Percentiles rank a stretch among this genome's conserved stretches.
phyloP scores from a whole-genome alignment of 2,113 vertebrate species.

The Ctenomys sociabilis region DNA sequence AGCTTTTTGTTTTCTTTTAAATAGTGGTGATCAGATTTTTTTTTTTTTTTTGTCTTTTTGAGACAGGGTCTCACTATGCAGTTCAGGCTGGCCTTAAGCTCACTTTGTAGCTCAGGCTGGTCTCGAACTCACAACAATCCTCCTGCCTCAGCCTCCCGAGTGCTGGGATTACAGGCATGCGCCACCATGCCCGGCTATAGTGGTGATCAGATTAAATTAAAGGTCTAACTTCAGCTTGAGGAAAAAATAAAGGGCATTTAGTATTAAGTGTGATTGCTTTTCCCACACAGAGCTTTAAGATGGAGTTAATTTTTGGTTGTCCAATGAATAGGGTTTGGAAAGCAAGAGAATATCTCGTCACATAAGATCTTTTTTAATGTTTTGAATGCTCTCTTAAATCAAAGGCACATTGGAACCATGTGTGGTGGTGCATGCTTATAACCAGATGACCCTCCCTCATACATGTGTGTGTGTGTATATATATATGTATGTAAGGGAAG shows the following conservation, averaged over 20 bases:
- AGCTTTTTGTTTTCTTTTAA: constrained; percentile 65
- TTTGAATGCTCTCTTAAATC: constrained; percentile 55
- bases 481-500: too few species aligned
- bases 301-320: constrained; percentile 53
- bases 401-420: not conserved
- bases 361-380: not conserved
- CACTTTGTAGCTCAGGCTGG: too few species aligned
- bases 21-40: constrained; percentile 62
- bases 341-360: not conserved
- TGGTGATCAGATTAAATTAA: constrained; percentile 66
- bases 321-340: constrained; percentile 1
- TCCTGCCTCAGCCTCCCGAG: too few species aligned
- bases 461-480: too few species aligned
- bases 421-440: not conserved
- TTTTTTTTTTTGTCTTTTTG: too few species aligned
- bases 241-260: constrained; percentile 10
- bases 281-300: constrained; percentile 8
- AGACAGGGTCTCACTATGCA: too few species aligned
- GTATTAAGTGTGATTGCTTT: constrained; percentile 58
- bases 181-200: too few species aligned
- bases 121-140: too few species aligned
- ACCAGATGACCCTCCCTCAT: too few species aligned
- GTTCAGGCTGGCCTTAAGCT: too few species aligned
- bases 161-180: too few species aligned
- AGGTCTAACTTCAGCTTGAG: constrained; percentile 48